phyloP scores from a whole-genome alignment of 2,797 vertebrate genomes.

The Enteromius afrohamiltoni region DNA sequence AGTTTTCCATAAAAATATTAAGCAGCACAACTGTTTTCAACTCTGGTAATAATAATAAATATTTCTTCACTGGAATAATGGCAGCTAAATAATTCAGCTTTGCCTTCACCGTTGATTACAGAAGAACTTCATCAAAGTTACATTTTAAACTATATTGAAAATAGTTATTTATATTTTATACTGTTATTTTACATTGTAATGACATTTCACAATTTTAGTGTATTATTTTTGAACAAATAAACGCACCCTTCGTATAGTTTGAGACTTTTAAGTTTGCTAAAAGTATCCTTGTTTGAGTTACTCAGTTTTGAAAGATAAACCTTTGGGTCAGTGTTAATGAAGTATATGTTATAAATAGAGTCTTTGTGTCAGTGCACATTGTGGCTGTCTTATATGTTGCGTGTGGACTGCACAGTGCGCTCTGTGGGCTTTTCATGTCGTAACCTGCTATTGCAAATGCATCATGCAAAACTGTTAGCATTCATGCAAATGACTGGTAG shows the following conservation, averaged over 20 bases:
- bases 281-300: neutral
- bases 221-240: neutral
- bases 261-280: slow-evolving; percentile 4
- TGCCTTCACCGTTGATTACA: neutral
- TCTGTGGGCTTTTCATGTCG: slow-evolving; percentile 29
- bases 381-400: slow-evolving; percentile 2
- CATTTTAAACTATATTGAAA: neutral
- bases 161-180: too few species aligned
- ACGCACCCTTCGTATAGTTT: neutral
- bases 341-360: neutral
- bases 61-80: neutral
- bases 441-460: slow-evolving; percentile 54
- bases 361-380: slow-evolving; percentile 24
- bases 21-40: slow-evolving; percentile 2
- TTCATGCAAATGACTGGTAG: slow-evolving; percentile 75
- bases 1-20: neutral
- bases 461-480: slow-evolving; percentile 68
- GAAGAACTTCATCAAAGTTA: neutral
- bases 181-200: neutral
- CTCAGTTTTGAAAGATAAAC: neutral
- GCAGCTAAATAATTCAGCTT: neutral
- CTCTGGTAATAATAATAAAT: neutral
- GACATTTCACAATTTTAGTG: neutral
- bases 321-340: neutral
- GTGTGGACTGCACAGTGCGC: slow-evolving; percentile 9